phyloP scores from a whole-genome alignment of 2,888 invertebrate species.

The Heliconius ethilla region DNA sequence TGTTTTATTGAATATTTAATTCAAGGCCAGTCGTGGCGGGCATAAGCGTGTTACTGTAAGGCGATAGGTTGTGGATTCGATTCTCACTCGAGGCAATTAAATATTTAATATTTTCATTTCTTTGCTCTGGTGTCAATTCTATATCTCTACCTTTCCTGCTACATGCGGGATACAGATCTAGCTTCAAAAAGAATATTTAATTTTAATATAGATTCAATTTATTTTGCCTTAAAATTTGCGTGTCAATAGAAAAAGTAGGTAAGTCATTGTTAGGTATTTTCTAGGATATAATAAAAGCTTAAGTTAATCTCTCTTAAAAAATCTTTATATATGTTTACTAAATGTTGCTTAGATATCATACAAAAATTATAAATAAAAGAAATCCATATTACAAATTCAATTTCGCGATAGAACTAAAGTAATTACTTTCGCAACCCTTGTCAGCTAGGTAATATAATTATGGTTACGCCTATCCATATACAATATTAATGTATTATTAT shows the following conservation, averaged over 20 bases:
- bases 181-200: neutral
- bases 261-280: neutral
- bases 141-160: too few relatives aligned
- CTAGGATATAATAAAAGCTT: neutral
- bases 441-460: neutral
- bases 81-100: too few relatives aligned
- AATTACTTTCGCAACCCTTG: conserved; percentile 12
- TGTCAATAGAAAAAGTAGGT: neutral
- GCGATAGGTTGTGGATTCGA: too few relatives aligned
- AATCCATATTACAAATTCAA: neutral
- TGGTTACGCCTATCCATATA: neutral
- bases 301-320: neutral
- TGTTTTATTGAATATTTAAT: neutral
- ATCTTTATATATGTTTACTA: too few relatives aligned
- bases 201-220: neutral
- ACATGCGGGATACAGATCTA: too few relatives aligned
- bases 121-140: too few relatives aligned
- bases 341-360: neutral
- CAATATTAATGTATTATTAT: neutral
- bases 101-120: too few relatives aligned
- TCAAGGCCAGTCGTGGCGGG: too few relatives aligned
- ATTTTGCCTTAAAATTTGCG: neutral
- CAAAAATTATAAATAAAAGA: neutral
- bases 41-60: too few relatives aligned
- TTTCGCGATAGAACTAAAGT: conserved; percentile 6